Evolutionary conservation across 2,888 invertebrate genomes (phyloP).

Genomic region (Prosapia bicincta): DNA sequence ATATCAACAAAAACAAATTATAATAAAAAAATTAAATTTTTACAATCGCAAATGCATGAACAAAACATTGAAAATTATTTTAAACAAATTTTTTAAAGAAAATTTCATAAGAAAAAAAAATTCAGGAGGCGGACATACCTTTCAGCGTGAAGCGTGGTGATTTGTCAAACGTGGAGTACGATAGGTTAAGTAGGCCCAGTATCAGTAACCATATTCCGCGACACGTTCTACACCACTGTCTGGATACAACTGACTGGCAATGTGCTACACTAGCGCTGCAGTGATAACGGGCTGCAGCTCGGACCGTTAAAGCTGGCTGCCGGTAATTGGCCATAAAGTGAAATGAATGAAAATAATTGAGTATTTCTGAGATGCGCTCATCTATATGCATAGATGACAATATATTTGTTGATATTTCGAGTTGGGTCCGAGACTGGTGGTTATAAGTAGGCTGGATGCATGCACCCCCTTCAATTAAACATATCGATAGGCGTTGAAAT

Average conservation of each 20-base stretch:
- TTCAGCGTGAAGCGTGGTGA: background rate
- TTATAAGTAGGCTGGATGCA: too few species aligned
- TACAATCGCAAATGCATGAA: too few species aligned
- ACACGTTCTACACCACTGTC: background rate
- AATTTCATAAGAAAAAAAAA: too few species aligned
- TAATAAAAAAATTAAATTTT: too few species aligned
- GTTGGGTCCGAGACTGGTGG: background rate
- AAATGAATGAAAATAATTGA: slow-evolving; percentile 1
- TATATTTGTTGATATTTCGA: background rate
- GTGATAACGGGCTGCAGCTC: background rate
- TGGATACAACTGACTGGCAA: background rate
- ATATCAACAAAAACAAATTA: too few species aligned
- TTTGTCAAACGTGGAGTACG: background rate
- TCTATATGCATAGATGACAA: background rate
- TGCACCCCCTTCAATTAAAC: too few species aligned
- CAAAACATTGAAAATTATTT: too few species aligned
- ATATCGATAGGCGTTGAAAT: too few species aligned
- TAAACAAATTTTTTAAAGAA: too few species aligned
- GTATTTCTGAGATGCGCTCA: background rate
- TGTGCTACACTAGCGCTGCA: background rate
- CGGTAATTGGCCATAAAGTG: background rate
- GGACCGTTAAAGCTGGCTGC: background rate
- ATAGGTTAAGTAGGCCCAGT: background rate
- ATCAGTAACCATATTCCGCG: background rate
- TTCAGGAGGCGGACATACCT: too few species aligned